Evolutionary conservation across 2,888 invertebrate species (phyloP).

Genomic region (Tribolium freemani): DNA sequence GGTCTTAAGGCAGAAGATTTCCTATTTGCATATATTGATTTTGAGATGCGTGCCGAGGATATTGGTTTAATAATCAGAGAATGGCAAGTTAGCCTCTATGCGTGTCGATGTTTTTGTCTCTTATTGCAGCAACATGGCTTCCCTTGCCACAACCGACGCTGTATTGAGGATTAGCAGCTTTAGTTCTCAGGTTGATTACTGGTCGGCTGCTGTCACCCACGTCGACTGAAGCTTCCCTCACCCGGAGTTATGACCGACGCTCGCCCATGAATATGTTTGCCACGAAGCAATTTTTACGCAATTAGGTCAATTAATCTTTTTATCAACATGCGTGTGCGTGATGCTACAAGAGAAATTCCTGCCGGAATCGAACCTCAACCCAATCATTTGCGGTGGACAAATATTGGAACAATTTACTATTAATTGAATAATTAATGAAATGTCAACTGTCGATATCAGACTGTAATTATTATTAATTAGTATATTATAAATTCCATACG

Average conservation of each 20-base stretch:
- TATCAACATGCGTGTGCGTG: slow-evolving; percentile 1
- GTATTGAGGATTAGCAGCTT: slow-evolving; percentile 35
- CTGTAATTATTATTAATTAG: slow-evolving; percentile 15
- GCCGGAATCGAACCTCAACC: neutral
- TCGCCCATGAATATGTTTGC: neutral
- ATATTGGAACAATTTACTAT: slow-evolving; percentile 33
- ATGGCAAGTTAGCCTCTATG: slow-evolving; percentile 47
- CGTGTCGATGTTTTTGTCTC: slow-evolving; percentile 49
- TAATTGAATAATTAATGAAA: slow-evolving; percentile 35
- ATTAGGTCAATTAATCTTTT: slow-evolving; percentile 24
- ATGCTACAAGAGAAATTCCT: neutral
- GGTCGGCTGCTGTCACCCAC: slow-evolving; percentile 9
- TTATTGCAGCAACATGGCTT: slow-evolving; percentile 46
- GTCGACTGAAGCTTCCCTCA: neutral
- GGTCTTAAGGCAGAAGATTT: slow-evolving; percentile 51
- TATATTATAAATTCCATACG: slow-evolving; percentile 19
- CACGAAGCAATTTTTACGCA: slow-evolving; percentile 1
- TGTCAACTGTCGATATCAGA: slow-evolving; percentile 11
- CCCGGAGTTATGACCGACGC: neutral
- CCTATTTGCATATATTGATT: slow-evolving; percentile 55
- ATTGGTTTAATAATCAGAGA: slow-evolving; percentile 52
- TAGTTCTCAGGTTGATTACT: slow-evolving; percentile 32
- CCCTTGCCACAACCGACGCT: neutral
- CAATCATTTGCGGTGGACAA: slow-evolving; percentile 14
- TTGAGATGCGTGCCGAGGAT: slow-evolving; percentile 51